Evolutionary conservation across 2,113 vertebrate genomes (phyloP).

Genomic region (Xyrauchen texanus): DNA sequence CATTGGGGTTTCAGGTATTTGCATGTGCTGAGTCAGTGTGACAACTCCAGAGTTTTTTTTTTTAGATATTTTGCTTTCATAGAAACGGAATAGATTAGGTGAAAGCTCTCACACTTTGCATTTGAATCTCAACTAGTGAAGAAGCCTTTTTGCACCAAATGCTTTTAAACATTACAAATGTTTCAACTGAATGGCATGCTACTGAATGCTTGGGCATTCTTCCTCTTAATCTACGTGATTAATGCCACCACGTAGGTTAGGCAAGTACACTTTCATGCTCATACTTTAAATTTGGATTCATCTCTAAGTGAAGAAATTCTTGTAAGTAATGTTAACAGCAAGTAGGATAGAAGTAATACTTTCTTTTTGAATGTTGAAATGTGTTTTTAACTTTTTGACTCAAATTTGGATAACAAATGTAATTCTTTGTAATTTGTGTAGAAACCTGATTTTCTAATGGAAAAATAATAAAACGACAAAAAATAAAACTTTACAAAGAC

Average conservation of each 20-base stretch:
- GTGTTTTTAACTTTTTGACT: background rate
- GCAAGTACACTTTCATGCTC: background rate
- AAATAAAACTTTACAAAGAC: too few relatives aligned
- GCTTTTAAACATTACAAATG: constrained; percentile 1
- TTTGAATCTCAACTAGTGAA: background rate
- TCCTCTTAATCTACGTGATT: constrained; percentile 43
- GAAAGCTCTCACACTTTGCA: background rate
- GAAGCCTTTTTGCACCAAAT: background rate
- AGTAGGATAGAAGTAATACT: constrained; percentile 30
- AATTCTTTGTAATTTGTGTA: too few relatives aligned
- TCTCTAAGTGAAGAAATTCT: constrained; percentile 17
- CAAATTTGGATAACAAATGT: too few relatives aligned
- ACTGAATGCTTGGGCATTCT: constrained; percentile 25
- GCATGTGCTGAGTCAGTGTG: constrained; percentile 33
- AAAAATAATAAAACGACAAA: too few relatives aligned
- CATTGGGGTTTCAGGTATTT: constrained; percentile 34
- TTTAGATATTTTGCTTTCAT: background rate
- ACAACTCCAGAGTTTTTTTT: background rate
- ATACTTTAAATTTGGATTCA: background rate
- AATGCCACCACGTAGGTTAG: constrained; percentile 14
- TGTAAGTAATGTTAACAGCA: constrained; percentile 10
- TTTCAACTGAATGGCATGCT: constrained; percentile 24
- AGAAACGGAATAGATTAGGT: constrained; percentile 7
- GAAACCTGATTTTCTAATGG: too few relatives aligned
- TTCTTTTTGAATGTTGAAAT: background rate